Percentiles rank a stretch among this genome's conserved stretches.
These are phyloP conservation scores for Ornithorhynchus anatinus DNA, from an alignment of 2,113 vertebrate species.

Conservation along the genomic window DNA sequence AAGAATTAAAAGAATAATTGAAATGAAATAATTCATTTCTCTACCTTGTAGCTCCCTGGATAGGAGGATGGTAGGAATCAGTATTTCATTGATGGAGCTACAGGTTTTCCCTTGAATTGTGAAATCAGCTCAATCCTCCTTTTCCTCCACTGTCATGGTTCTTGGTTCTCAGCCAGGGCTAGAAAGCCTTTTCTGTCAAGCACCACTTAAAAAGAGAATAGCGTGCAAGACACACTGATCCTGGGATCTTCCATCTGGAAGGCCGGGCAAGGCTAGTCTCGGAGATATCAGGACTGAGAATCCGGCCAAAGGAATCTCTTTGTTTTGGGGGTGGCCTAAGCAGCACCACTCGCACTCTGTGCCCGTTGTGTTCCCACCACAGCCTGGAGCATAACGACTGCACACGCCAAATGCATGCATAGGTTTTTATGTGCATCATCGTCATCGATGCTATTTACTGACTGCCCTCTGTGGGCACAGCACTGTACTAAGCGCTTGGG, in stretches of 20 bases:
- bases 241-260: too few relatives aligned
- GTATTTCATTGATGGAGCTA: background rate
- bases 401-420: too few relatives aligned
- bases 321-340: background rate
- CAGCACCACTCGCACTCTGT: background rate
- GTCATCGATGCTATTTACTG: too few relatives aligned
- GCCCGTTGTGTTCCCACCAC: background rate
- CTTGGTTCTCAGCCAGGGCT: background rate
- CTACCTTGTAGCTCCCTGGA: too few relatives aligned
- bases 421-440: too few relatives aligned
- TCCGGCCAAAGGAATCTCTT: background rate
- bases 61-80: background rate
- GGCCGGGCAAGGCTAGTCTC: too few relatives aligned
- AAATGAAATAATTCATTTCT: too few relatives aligned
- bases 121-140: background rate
- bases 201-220: background rate
- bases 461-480: too few relatives aligned
- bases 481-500: too few relatives aligned
- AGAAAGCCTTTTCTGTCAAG: background rate
- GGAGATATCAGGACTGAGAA: background rate
- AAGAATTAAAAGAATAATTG: too few relatives aligned
- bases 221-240: too few relatives aligned
- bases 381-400: background rate
- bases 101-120: background rate
- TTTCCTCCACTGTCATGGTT: background rate